Evolutionary conservation across 2,888 invertebrate genomes (phyloP).

Genomic region (Zonitis immaculata): DNA sequence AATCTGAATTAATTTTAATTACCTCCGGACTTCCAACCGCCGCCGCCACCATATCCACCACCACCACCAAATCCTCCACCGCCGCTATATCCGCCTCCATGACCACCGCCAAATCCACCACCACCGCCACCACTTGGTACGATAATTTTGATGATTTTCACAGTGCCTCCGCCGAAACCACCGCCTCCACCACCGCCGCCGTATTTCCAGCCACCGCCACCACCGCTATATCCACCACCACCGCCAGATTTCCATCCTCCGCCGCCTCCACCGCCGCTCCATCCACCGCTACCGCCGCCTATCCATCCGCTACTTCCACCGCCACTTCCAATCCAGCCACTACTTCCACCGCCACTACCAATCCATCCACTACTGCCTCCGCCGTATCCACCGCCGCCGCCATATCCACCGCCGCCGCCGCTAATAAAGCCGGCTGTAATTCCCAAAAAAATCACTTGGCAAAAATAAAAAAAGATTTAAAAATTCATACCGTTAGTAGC

Average conservation of each 20-base stretch:
- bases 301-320: too few species aligned
- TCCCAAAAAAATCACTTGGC: slow-evolving; percentile 3
- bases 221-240: slow-evolving; percentile 7
- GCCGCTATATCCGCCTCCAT: slow-evolving; percentile 8
- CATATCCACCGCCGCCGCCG: slow-evolving; percentile 20
- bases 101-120: slow-evolving; percentile 6
- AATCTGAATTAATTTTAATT: background rate
- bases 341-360: too few species aligned
- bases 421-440: slow-evolving; percentile 10
- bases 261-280: slow-evolving; percentile 7
- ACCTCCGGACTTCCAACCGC: slow-evolving; percentile 29
- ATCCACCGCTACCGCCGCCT: slow-evolving; percentile 7
- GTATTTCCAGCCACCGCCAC: slow-evolving; percentile 9
- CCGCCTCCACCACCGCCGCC: slow-evolving; percentile 12
- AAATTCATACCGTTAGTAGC: slow-evolving; percentile 26
- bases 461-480: too few species aligned
- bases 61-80: too few species aligned
- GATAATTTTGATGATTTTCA: too few species aligned
- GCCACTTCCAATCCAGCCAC: too few species aligned
- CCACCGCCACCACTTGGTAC: background rate
- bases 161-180: slow-evolving; percentile 3
- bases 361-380: slow-evolving; percentile 14
- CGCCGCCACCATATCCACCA: slow-evolving; percentile 16
- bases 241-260: slow-evolving; percentile 22
- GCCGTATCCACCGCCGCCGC: too few species aligned